phyloP scores from a whole-genome alignment of 2,797 vertebrate species.

The Crocidura indochinensis region DNA sequence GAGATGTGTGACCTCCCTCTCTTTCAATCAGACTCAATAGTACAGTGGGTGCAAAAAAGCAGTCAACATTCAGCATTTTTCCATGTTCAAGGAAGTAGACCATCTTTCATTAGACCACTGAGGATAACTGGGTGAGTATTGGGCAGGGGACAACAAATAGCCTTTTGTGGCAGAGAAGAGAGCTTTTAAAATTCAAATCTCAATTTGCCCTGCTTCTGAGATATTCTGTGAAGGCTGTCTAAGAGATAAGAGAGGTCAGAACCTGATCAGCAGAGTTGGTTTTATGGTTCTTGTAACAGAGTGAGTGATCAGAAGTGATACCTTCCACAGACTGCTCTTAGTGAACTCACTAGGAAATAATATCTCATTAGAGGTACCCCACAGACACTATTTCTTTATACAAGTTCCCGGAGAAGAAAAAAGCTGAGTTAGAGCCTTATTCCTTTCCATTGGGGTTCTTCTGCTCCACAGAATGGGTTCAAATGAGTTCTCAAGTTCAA shows the following conservation, averaged over 20 bases:
- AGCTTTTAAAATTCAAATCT: conserved; percentile 38
- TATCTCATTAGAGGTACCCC: background rate
- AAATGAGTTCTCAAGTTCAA: background rate
- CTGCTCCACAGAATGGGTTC: background rate
- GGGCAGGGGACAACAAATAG: no score
- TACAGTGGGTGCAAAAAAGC: background rate
- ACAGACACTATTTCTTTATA: background rate
- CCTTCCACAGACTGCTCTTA: background rate
- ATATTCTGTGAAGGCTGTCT: background rate
- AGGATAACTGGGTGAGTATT: no score
- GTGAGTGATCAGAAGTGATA: background rate
- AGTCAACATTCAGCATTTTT: conserved; percentile 58
- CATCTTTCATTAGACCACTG: conserved; percentile 51
- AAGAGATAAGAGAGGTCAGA: background rate
- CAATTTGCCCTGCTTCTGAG: conserved; percentile 1
- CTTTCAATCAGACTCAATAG: background rate
- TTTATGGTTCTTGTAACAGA: background rate
- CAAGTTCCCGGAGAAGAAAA: background rate
- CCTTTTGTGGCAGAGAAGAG: background rate
- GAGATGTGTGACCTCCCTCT: background rate
- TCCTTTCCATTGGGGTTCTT: background rate
- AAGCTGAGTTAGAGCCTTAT: background rate
- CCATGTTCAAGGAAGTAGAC: conserved; percentile 40
- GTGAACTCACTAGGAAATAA: background rate
- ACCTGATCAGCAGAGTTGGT: background rate